Evolutionary conservation across 1,140 invertebrate genomes (phyloP), one percentile per base, ranked within the genome.

Genomic region (Anoplolepis gracilipes): DNA sequence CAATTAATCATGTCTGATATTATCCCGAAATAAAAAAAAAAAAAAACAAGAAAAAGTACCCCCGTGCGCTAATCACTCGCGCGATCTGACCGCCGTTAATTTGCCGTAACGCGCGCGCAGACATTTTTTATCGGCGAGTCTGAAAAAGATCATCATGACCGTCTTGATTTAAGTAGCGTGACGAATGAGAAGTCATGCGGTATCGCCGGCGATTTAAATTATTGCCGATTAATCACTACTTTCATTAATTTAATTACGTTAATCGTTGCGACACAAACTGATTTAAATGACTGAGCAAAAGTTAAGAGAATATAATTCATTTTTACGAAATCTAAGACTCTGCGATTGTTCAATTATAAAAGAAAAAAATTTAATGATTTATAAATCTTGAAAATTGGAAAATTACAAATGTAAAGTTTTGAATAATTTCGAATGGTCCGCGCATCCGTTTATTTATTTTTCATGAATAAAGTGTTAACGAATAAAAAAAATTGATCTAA

Each of bases 1-100:
- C 88, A 46, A 87, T 90, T 85, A 89, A 90, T 90, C 87, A 88
- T 1, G 11, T 53, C 69, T n/a, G 85, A 75, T 67, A 84, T 55
- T 53, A 46, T 49, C 61, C 49, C 46, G 5, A 25, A 76, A 64
- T 55, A 16, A 72, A 85, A 87, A 82, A 57, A 67, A 46, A 13
- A 49, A 49, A 81, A 70, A 28, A 55, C 33, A 5, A 46, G 42
- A 49, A 49, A 81, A 70, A 28, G 65, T 46, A 5, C n/a, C 65
- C 33, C n/a, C 25, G 19, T 36, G 36, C 65, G 49, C 78, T 82
- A 82, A 82, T 82, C 78, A 73, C 67, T 73, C 53, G 53, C 53
- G 78, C 78, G 67, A 82, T 82, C 78, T 82, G 67, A 73, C 53
- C 78, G 28, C 33, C 49, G 33, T 79, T 79, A 79, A 79, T 64